Evolutionary conservation across 2,797 vertebrate genomes (phyloP).

Genomic region (Anabacerthia variegaticeps): DNA sequence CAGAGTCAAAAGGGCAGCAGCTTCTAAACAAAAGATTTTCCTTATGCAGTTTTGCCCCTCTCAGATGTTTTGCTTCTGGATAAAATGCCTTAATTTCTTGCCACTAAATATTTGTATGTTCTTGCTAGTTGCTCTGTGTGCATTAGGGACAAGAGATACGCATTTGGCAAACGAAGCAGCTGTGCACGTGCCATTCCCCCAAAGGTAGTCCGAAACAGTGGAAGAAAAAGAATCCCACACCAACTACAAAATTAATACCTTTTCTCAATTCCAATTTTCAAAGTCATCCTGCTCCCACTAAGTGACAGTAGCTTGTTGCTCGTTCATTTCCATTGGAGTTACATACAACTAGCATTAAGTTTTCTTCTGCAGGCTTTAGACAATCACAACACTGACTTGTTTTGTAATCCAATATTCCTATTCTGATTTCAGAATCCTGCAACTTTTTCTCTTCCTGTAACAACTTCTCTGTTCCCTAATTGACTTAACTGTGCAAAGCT

Average conservation of each 20-base stretch:
- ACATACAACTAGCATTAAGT: neutral
- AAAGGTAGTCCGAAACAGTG: neutral
- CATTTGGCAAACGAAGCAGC: neutral
- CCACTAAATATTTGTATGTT: neutral
- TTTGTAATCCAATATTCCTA: neutral
- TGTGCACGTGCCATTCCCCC: neutral
- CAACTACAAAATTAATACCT: neutral
- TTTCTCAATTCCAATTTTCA: neutral
- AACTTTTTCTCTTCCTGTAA: neutral
- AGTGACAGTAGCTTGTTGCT: neutral
- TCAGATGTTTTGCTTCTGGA: neutral
- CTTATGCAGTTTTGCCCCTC: neutral
- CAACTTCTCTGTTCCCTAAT: neutral
- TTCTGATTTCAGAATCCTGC: neutral
- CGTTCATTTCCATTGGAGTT: neutral
- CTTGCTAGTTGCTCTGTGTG: neutral
- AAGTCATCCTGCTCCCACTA: neutral
- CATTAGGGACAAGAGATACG: neutral
- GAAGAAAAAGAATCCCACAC: neutral
- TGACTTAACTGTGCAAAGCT: neutral
- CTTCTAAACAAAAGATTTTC: neutral
- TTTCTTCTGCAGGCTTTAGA: neutral
- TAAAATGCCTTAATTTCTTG: neutral
- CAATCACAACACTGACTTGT: neutral
- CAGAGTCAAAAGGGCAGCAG: conserved; percentile 15